A percentile compares a stretch with the other conserved stretches of the same genome.
Evolutionary conservation across 2,113 vertebrate species (phyloP).

Genomic region (Platysteira castanea): DNA sequence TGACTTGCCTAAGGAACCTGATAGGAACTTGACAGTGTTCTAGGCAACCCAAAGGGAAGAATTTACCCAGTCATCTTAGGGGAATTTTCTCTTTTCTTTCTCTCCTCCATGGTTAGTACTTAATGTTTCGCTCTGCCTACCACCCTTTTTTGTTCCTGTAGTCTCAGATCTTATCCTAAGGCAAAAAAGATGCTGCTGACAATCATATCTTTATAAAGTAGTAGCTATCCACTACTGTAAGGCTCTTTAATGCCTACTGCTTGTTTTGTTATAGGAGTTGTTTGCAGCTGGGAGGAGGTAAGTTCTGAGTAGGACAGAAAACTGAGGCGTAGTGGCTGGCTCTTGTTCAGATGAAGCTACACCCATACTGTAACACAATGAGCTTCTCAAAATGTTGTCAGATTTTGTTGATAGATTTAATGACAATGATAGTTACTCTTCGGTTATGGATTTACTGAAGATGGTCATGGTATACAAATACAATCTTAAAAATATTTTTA

Average conservation of each 20-base stretch:
- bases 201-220: neutral
- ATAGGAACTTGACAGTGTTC: neutral
- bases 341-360: neutral
- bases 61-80: neutral
- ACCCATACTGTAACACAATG: neutral
- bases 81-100: neutral
- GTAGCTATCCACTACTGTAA: neutral
- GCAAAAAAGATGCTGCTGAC: neutral
- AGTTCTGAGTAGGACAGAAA: neutral
- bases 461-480: neutral
- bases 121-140: neutral
- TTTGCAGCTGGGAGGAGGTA: neutral
- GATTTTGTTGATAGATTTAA: neutral
- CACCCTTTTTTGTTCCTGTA: rapidly evolving
- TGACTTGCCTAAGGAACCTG: neutral
- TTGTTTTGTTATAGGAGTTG: neutral
- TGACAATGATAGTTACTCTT: neutral
- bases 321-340: neutral
- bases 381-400: neutral
- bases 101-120: neutral
- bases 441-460: neutral
- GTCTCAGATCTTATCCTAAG: neutral
- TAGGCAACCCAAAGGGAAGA: neutral
- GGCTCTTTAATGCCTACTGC: neutral
- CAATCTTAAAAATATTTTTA: neutral